Conservation (phyloP, 2,888 invertebrate species). For the Malthinus flaveolus region DNA sequence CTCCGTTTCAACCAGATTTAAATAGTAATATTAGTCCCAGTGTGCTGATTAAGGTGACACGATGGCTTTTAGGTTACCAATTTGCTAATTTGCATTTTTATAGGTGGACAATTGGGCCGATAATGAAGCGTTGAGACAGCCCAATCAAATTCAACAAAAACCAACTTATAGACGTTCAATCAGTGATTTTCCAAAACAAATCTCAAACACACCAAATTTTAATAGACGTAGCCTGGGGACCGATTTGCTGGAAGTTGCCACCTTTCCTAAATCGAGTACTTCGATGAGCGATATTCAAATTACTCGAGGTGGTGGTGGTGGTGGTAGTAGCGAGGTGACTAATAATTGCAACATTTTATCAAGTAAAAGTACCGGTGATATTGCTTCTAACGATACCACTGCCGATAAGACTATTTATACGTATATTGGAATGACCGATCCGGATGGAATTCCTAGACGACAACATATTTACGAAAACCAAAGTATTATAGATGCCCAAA, state of each 20-base stretch:
- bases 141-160: conserved; percentile 44
- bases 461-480: conserved; percentile 52
- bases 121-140: conserved; percentile 49
- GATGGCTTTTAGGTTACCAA: neutral
- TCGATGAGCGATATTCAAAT: conserved; percentile 54
- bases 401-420: conserved; percentile 47
- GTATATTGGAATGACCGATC: conserved; percentile 53
- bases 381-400: conserved; percentile 33
- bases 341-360: conserved; percentile 39
- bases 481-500: conserved; percentile 46
- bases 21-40: conserved; percentile 53
- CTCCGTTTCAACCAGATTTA: conserved; percentile 58
- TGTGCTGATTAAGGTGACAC: conserved; percentile 54
- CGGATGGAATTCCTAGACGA: conserved; percentile 33
- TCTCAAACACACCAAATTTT: conserved; percentile 40
- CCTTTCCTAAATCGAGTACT: conserved; percentile 51
- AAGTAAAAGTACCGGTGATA: conserved; percentile 48
- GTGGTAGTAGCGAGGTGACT: conserved; percentile 19
- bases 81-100: conserved; percentile 29
- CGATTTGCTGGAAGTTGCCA: conserved; percentile 42
- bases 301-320: conserved; percentile 35
- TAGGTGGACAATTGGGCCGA: conserved; percentile 56
- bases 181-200: conserved; percentile 51
- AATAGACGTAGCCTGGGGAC: conserved; percentile 52
- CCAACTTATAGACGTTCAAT: conserved; percentile 57